Conservation (phyloP, 2,888 invertebrate genomes). For the Drosophila seclusa region DNA sequence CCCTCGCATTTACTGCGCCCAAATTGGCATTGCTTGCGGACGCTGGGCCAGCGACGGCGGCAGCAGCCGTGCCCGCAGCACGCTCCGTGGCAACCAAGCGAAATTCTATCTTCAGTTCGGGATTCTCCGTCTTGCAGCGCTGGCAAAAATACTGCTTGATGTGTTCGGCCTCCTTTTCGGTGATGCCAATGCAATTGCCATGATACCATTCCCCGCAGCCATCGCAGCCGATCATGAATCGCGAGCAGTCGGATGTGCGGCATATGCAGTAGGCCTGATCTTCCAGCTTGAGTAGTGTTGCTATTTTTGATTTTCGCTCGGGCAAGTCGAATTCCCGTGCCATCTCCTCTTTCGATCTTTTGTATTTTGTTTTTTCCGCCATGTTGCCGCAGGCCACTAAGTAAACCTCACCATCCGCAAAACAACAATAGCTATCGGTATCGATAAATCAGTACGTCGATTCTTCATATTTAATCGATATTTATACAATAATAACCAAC, state of each 20-base stretch:
- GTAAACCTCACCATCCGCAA: conserved; percentile 21
- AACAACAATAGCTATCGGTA: conserved; percentile 9
- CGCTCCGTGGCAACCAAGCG: conserved; percentile 82
- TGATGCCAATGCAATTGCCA: conserved; percentile 98
- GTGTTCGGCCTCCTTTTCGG: conserved; percentile 95
- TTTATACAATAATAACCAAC: neutral
- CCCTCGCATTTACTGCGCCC: conserved; percentile 29
- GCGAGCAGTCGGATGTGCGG: conserved; percentile 95
- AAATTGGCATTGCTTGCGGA: conserved; percentile 5
- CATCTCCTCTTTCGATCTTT: conserved; percentile 91
- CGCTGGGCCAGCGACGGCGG: conserved; percentile 10
- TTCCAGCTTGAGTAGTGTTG: conserved; percentile 93
- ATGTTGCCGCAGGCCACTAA: conserved; percentile 54
- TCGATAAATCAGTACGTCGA: neutral
- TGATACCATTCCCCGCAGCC: conserved; percentile 99
- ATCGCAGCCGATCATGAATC: conserved; percentile 99
- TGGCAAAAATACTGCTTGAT: conserved; percentile 97
- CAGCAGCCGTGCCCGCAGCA: conserved; percentile 46
- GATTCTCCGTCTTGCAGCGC: conserved; percentile 93
- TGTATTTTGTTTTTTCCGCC: conserved; percentile 82
- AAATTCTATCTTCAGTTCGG: conserved; percentile 88
- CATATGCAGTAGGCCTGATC: conserved; percentile 98
- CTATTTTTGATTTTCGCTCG: conserved; percentile 95
- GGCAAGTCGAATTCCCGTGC: conserved; percentile 95
- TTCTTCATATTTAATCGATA: neutral